Percentiles rank a stretch among this genome's conserved stretches.
phyloP scores from a whole-genome alignment of 2,113 vertebrate genomes.

The Falco punctatus region DNA sequence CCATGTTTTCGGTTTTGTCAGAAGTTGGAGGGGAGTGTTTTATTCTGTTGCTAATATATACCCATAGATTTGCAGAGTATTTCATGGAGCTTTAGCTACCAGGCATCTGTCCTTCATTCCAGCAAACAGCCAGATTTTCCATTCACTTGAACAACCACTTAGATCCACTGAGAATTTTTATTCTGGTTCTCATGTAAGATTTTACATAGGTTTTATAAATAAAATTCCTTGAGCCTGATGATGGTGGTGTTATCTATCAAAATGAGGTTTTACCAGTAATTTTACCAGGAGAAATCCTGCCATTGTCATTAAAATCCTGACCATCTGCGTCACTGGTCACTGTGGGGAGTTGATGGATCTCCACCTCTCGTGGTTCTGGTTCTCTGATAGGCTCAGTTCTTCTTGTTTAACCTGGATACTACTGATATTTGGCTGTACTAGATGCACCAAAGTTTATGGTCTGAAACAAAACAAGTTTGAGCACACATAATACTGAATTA shows the following conservation, averaged over 20 bases:
- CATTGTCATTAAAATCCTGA: background rate
- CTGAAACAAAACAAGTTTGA: background rate
- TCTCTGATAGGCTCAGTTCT: background rate
- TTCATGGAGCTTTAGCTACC: background rate
- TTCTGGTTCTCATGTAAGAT: background rate
- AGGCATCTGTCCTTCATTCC: conserved; percentile 21
- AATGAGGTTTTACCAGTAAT: background rate
- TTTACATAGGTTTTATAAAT: background rate
- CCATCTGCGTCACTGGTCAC: accelerated
- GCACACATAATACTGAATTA: background rate
- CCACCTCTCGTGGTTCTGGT: background rate
- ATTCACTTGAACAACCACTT: background rate
- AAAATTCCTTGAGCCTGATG: background rate
- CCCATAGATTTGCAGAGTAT: conserved; percentile 43
- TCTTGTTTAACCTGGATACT: background rate
- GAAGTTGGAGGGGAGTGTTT: conserved; percentile 47
- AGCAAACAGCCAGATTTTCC: background rate
- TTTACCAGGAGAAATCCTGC: background rate
- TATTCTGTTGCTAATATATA: conserved; percentile 57
- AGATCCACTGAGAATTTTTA: background rate
- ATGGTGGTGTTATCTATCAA: background rate
- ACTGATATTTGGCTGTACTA: background rate
- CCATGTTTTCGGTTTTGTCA: conserved; percentile 62
- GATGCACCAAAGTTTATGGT: background rate
- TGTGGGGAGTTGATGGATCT: background rate